Percentiles rank a stretch among this genome's conserved stretches.
These are phyloP conservation scores for Leptinotarsa juncta DNA, from an alignment of 2,888 invertebrate genomes.

Conservation along the genomic window DNA sequence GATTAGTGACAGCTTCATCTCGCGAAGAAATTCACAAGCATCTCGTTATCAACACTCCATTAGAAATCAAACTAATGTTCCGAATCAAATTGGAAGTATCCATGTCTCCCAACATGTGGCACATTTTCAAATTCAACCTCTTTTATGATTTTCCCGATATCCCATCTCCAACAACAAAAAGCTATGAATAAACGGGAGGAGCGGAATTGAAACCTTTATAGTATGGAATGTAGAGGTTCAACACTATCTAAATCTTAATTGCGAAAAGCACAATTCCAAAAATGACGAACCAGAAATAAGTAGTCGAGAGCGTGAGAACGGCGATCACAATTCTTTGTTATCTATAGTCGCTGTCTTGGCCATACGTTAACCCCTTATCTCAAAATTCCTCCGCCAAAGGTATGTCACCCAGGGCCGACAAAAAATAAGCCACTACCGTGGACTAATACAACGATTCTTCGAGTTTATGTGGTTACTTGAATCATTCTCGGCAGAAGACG, in stretches of 20 bases:
- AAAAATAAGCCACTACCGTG: constrained; percentile 61
- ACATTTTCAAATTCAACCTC: too few species aligned
- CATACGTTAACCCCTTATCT: constrained; percentile 66
- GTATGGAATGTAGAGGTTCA: constrained; percentile 54
- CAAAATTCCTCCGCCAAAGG: constrained; percentile 62
- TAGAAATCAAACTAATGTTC: too few species aligned
- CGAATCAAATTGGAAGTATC: too few species aligned
- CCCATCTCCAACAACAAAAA: constrained; percentile 12
- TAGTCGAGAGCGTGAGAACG: constrained; percentile 62
- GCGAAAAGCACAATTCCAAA: constrained; percentile 58
- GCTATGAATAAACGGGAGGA: constrained; percentile 16
- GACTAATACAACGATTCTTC: constrained; percentile 58
- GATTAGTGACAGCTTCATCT: too few species aligned
- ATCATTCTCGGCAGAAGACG: constrained; percentile 11
- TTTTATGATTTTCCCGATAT: constrained; percentile 2
- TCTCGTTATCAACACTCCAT: too few species aligned
- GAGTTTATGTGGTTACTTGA: constrained; percentile 39
- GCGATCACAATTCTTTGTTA: constrained; percentile 58
- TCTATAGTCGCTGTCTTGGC: constrained; percentile 61
- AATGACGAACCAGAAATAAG: constrained; percentile 55
- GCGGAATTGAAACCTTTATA: constrained; percentile 52
- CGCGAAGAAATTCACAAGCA: too few species aligned
- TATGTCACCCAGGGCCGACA: constrained; percentile 63
- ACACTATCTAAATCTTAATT: constrained; percentile 61
- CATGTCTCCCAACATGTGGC: too few species aligned